Evolutionary conservation across 2,113 vertebrate species (phyloP).

Genomic region (Chascanopsetta lugubris): DNA sequence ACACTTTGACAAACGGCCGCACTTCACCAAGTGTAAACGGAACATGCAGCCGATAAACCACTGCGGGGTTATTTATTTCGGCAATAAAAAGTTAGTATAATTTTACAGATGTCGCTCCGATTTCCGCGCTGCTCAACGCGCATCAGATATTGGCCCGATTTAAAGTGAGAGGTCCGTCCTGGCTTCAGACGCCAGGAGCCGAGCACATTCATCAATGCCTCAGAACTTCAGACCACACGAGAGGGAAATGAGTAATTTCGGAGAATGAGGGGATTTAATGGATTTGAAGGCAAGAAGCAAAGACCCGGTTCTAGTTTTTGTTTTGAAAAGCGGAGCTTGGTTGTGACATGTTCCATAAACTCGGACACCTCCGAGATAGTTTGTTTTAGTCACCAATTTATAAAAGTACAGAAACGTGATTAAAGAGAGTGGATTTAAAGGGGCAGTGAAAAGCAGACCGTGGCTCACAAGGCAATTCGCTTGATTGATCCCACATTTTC

Average conservation of each 20-base stretch:
- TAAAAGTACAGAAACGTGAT: conserved; percentile 35
- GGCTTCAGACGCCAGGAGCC: conserved; percentile 3
- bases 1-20: conserved; percentile 2
- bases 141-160: conserved; percentile 13
- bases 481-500: conserved; percentile 57
- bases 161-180: conserved; percentile 4
- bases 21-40: conserved; percentile 2
- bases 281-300: conserved; percentile 16
- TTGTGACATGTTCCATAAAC: conserved; percentile 31
- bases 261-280: conserved; percentile 24
- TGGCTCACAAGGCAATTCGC: conserved; percentile 21
- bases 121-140: conserved; percentile 10
- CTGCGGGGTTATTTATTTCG: conserved; percentile 8
- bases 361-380: conserved; percentile 29
- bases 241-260: conserved; percentile 26
- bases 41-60: background rate
- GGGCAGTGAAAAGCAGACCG: conserved; percentile 39
- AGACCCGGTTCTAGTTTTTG: conserved; percentile 31
- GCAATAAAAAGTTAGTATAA: conserved; percentile 6
- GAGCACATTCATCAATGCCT: conserved; percentile 16
- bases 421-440: conserved; percentile 19
- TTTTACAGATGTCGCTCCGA: conserved; percentile 20
- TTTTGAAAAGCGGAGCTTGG: conserved; percentile 20
- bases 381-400: conserved; percentile 55
- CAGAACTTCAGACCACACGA: conserved; percentile 32